Conservation (phyloP, 2,113 vertebrate species). For the Ciconia boyciana region DNA sequence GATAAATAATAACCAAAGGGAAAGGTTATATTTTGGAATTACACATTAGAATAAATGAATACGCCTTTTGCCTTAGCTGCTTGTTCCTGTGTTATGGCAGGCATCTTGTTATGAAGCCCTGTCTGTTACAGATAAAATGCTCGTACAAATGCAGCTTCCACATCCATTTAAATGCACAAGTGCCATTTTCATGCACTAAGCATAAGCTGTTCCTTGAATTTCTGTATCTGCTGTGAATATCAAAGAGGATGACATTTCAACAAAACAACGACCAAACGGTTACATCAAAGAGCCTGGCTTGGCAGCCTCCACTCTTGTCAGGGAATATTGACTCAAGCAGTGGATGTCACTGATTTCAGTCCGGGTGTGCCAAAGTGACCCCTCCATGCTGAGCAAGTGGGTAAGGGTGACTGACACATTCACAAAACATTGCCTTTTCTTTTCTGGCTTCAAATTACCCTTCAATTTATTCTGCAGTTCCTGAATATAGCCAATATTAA, state of each 20-base stretch:
- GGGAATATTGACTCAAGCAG: neutral
- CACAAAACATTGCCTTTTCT: neutral
- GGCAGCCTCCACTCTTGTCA: neutral
- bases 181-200: neutral
- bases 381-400: neutral
- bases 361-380: neutral
- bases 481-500: neutral
- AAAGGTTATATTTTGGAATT: constrained; percentile 48
- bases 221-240: neutral
- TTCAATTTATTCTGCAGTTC: neutral
- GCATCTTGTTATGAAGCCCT: neutral
- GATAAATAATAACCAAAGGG: constrained; percentile 34
- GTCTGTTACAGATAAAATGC: neutral
- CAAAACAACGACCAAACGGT: neutral
- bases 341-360: neutral
- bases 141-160: neutral
- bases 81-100: neutral
- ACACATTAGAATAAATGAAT: constrained; percentile 4
- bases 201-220: neutral
- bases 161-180: neutral
- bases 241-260: constrained; percentile 5
- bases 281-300: neutral
- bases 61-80: neutral
- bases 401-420: neutral
- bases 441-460: neutral